Base-by-base conservation (phyloP, 1,140 invertebrate genomes). In the Archegozetes longisetosus region DNA sequence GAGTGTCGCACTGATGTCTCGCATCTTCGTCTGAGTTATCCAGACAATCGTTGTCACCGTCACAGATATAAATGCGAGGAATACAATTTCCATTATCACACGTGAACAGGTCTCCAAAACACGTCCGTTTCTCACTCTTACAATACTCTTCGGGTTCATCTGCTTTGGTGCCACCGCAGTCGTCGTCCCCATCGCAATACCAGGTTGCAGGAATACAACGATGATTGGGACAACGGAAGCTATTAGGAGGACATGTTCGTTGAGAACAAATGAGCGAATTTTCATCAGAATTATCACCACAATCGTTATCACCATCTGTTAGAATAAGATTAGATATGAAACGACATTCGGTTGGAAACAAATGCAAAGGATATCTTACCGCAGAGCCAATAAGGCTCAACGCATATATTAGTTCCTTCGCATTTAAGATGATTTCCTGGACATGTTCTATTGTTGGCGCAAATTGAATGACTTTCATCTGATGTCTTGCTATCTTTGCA, bases 1-100 rank as follows among this genome's bases (percentile, higher is more conserved):
- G 76, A 64, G 89, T 86, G 70, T 90, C 83, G 72, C 89, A 94
- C 69, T 92, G 86, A 70, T 93, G 88, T 57, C 88, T 72, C 47
- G 82, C 81, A 66, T 92, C 88, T 74, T 95, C 89, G 67, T 94
- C 90, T 26, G 85, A 89, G 68, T 84, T 84, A 69, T 96, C 93
- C 63, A 87, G 72, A 70, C 94, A 98, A 73, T 98, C 91, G 58
- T 47, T 60, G 69, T 92, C 87, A 0, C 88, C 89, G 71, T 98
- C 93, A 69, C 95, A 98, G n/a, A 94, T 89, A 71, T 97, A 98
- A 61, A 89, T 92, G 61, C 87, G 77, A 0, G 88, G 89, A 63
- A 98, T 92, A 70, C 94, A 98, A 68, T 93, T 94, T 4, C 91
- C 92, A 73, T 96, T 96, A 67, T 89, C 86, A 68, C 94, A 98